Percentiles rank a stretch among this genome's conserved stretches.
Conservation (phyloP, 1,140 invertebrate species). For the Lutraria rhynchaena region DNA sequence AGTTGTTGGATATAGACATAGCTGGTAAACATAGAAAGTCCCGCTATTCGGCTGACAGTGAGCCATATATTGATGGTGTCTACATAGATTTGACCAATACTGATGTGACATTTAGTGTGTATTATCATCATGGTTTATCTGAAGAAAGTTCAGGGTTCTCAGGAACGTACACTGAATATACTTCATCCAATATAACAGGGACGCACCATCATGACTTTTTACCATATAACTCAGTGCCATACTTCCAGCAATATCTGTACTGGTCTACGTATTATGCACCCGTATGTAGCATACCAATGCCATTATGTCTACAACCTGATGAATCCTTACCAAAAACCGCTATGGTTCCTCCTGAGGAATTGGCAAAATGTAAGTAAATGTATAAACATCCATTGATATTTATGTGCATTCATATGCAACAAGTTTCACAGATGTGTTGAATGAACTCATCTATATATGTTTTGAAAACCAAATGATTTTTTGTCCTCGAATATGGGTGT, state of each 20-base stretch:
- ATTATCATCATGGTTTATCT: slow-evolving; percentile 74
- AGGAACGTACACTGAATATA: background rate
- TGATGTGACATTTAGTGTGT: slow-evolving; percentile 78
- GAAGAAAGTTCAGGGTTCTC: background rate
- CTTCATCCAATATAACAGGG: slow-evolving; percentile 50
- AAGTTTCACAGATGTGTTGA: too few relatives aligned
- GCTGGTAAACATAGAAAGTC: slow-evolving; percentile 57
- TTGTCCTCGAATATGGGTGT: too few relatives aligned
- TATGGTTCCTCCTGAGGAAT: slow-evolving; percentile 77
- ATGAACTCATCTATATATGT: too few relatives aligned
- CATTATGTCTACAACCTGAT: slow-evolving; percentile 66
- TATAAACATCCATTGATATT: too few relatives aligned
- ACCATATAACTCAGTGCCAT: slow-evolving; percentile 43
- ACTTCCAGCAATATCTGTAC: slow-evolving; percentile 61
- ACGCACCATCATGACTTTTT: slow-evolving; percentile 48
- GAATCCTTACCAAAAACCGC: slow-evolving; percentile 71
- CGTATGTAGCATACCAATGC: slow-evolving; percentile 63
- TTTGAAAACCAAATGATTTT: too few relatives aligned
- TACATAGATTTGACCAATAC: slow-evolving; percentile 79
- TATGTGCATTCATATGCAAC: too few relatives aligned
- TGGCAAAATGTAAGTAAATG: slow-evolving; percentile 77
- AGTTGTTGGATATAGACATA: slow-evolving; percentile 74
- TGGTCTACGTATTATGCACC: slow-evolving; percentile 63
- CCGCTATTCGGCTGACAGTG: slow-evolving; percentile 28
- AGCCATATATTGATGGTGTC: slow-evolving; percentile 71